phyloP scores from a whole-genome alignment of 2,797 vertebrate species.

The Falco rusticolus region DNA sequence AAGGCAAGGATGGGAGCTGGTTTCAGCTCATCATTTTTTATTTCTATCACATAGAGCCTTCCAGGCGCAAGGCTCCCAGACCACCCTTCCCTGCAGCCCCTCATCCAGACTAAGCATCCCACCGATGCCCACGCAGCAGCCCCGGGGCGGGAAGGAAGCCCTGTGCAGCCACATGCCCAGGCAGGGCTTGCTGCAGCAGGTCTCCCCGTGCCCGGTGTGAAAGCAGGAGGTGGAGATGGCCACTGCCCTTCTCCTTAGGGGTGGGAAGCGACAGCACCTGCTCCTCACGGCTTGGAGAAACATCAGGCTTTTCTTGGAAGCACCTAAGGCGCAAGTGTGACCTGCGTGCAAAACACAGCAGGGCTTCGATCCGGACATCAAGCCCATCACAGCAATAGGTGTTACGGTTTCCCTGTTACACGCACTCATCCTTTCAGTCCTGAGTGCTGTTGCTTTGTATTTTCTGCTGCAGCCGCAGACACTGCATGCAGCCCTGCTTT shows the following conservation, averaged over 20 bases:
- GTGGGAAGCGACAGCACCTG: background rate
- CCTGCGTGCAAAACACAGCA: background rate
- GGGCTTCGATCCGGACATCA: background rate
- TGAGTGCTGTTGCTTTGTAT: background rate
- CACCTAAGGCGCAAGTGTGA: background rate
- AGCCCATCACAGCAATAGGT: background rate
- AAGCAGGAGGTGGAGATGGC: background rate
- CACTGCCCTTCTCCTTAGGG: rapidly evolving
- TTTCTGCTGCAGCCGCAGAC: background rate
- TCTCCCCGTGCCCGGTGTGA: background rate
- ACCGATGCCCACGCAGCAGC: background rate
- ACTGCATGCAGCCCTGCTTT: background rate
- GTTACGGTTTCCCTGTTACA: background rate
- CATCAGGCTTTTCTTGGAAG: background rate
- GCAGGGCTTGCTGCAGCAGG: background rate
- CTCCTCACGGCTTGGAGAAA: background rate
- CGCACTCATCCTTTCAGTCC: background rate
- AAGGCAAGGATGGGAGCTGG: background rate
- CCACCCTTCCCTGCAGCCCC: background rate
- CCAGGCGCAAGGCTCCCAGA: background rate
- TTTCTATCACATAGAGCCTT: background rate
- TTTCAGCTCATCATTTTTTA: background rate
- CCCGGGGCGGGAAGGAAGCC: background rate
- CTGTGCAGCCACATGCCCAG: rapidly evolving
- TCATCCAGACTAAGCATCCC: background rate